Percentiles rank a stretch among this genome's conserved stretches.
These are phyloP conservation scores for Simalia tracyae DNA, from an alignment of 2,797 vertebrate genomes.

Conservation along the genomic window DNA sequence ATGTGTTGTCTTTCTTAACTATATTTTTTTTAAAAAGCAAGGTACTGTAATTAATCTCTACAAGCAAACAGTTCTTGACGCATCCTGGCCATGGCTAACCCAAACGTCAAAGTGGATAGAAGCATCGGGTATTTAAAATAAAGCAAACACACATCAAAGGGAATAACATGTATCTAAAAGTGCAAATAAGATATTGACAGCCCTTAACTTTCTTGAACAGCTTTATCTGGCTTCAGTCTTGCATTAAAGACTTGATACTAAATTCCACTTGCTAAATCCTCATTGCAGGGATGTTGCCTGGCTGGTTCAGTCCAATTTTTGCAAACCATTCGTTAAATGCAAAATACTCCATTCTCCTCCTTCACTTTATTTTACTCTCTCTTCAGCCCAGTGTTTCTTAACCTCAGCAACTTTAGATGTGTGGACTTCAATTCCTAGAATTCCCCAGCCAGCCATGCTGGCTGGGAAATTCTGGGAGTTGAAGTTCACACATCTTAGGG, in stretches of 20 bases:
- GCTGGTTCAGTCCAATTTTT: no score
- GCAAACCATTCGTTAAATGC: no score
- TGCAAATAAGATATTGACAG: neutral
- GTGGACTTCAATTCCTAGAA: no score
- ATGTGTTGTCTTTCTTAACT: neutral
- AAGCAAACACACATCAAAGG: neutral
- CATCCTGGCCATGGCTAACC: neutral
- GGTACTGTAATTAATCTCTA: neutral
- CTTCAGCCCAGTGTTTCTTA: no score
- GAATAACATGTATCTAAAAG: neutral
- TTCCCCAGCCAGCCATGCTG: no score
- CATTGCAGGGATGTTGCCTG: no score
- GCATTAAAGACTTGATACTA: neutral
- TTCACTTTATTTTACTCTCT: no score
- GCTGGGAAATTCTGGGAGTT: no score
- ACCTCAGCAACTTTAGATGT: no score
- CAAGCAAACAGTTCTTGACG: neutral
- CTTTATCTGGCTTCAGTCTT: neutral
- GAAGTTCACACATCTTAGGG: no score
- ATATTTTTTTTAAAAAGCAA: neutral
- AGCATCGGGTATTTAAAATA: neutral
- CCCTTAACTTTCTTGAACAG: neutral
- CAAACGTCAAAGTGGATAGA: conserved; percentile 11
- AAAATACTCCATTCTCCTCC: no score
- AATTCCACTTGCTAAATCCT: neutral